These are phyloP conservation scores for Rhopalosiphum maidis DNA, from an alignment of 1,140 invertebrate genomes.

Conservation along the genomic window DNA sequence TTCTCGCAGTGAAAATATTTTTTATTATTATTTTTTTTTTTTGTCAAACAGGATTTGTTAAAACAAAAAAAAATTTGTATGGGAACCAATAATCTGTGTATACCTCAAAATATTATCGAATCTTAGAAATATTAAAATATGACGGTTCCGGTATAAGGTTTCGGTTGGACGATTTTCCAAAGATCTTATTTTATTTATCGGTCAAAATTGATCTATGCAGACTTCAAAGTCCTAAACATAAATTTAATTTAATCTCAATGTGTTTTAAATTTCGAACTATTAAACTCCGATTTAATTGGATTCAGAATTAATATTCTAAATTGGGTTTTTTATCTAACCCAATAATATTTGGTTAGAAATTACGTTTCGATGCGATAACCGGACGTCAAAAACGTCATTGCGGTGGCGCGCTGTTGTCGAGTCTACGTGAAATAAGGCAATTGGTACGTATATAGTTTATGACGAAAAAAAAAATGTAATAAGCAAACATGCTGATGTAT, in stretches of 20 bases:
- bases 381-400: not conserved
- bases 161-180: not conserved
- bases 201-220: not conserved
- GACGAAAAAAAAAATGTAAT: not conserved
- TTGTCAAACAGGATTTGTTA: not conserved
- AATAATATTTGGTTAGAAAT: not conserved
- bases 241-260: not conserved
- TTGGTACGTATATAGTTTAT: not conserved
- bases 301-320: not conserved
- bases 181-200: not conserved
- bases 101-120: not conserved
- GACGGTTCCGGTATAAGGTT: not conserved
- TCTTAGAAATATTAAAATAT: not conserved
- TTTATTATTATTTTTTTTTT: not conserved
- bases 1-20: not conserved
- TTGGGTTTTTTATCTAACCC: not conserved
- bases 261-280: not conserved
- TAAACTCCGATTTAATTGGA: not conserved
- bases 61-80: not conserved
- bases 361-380: not conserved
- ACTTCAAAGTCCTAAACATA: not conserved
- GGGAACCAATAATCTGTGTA: not conserved
- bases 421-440: not conserved
- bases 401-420: not conserved
- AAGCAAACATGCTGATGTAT: conserved; percentile 38